Conservation (phyloP, 2,888 invertebrate genomes). For the Drosophila robusta region DNA sequence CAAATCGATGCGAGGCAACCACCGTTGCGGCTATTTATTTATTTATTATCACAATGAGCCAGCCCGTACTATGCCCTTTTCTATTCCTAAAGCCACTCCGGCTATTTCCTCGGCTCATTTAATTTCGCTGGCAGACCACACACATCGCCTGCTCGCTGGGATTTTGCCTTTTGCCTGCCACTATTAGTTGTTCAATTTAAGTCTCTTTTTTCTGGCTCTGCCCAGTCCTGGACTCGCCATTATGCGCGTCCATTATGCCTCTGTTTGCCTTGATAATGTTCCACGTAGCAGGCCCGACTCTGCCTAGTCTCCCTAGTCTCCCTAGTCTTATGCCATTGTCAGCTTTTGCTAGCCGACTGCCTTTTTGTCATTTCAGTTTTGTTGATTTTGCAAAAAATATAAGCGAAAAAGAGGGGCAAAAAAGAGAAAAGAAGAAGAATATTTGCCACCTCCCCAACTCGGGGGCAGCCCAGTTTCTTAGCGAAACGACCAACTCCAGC, state of each 20-base stretch:
- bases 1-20: conserved; percentile 41
- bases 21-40: conserved; percentile 55
- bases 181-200: conserved; percentile 67
- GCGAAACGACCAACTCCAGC: conserved; percentile 10
- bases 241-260: conserved; percentile 72
- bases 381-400: conserved; percentile 74
- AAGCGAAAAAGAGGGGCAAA: neutral
- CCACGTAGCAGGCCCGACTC: conserved; percentile 33
- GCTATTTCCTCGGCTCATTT: conserved; percentile 58
- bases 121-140: conserved; percentile 61
- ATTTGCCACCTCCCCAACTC: conserved; percentile 49
- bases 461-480: conserved; percentile 33
- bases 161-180: conserved; percentile 31
- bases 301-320: neutral
- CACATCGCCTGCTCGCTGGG: conserved; percentile 44
- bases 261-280: conserved; percentile 77
- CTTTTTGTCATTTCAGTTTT: conserved; percentile 80
- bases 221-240: conserved; percentile 30
- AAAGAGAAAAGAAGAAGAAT: conserved; percentile 1
- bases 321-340: conserved; percentile 44
- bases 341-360: conserved; percentile 53
- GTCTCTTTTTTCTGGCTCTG: conserved; percentile 8
- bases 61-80: conserved; percentile 39
- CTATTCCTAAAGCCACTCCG: conserved; percentile 25
- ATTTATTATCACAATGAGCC: conserved; percentile 76